A percentile compares a stretch with the other conserved stretches of the same genome.
Conservation (phyloP, 2,113 vertebrate genomes). For the Aptenodytes forsteri region DNA sequence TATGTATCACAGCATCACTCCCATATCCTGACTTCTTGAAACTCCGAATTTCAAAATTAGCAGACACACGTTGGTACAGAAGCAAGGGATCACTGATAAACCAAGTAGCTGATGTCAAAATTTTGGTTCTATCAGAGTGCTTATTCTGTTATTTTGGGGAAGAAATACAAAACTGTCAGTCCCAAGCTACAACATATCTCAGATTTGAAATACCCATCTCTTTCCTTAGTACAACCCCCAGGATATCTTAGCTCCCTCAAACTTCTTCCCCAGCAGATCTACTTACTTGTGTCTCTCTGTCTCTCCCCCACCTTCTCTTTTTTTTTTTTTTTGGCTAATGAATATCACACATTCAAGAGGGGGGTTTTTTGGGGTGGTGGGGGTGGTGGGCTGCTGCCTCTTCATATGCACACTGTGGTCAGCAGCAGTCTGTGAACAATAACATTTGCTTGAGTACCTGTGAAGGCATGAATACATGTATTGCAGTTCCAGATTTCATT, state of each 20-base stretch:
- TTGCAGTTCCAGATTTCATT: not conserved
- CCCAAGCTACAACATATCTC: not conserved
- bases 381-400: not conserved
- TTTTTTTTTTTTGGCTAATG: not conserved
- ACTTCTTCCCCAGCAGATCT: not conserved
- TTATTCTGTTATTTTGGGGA: not conserved
- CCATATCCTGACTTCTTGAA: not conserved
- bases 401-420: not conserved
- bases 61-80: not conserved
- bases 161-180: not conserved
- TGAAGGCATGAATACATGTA: not conserved
- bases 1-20: not conserved
- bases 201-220: not conserved
- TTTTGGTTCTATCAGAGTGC: not conserved
- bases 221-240: not conserved
- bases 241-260: not conserved
- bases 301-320: not conserved
- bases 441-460: not conserved
- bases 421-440: not conserved
- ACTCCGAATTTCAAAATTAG: not conserved
- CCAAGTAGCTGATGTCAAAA: not conserved
- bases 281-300: not conserved
- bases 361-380: accelerated
- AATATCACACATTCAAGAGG: not conserved
- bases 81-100: not conserved